These are phyloP conservation scores for Plebejus anna DNA, from an alignment of 2,888 invertebrate genomes.

Conservation along the genomic window DNA sequence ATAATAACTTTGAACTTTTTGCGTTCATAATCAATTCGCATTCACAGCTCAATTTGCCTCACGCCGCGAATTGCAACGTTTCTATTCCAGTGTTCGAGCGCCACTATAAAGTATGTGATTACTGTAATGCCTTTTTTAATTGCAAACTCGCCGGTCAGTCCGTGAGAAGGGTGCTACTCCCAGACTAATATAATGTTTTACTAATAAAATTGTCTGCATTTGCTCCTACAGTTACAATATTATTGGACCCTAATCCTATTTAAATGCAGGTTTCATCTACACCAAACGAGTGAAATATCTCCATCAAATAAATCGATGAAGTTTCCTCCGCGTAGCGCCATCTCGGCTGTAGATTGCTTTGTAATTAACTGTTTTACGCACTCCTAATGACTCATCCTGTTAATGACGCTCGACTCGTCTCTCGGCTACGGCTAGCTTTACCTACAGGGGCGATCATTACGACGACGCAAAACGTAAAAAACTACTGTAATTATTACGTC, in stretches of 20 bases:
- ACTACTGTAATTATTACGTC: not conserved
- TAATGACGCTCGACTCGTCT: constrained; percentile 65
- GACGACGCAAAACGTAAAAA: constrained; percentile 5
- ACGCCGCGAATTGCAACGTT: constrained; percentile 30
- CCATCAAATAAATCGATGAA: constrained; percentile 28
- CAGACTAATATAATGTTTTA: not conserved
- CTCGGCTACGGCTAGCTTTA: constrained; percentile 41
- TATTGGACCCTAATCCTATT: not conserved
- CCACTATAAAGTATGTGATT: constrained; percentile 8
- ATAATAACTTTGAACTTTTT: constrained; percentile 52
- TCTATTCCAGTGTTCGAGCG: constrained; percentile 1
- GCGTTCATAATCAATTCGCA: constrained; percentile 49
- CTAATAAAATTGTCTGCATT: not conserved
- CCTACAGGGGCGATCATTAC: constrained; percentile 16
- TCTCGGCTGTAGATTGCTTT: constrained; percentile 54
- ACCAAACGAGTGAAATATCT: not conserved
- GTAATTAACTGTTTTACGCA: constrained; percentile 77
- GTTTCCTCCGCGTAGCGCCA: constrained; percentile 43
- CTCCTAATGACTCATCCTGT: constrained; percentile 72
- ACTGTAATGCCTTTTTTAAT: constrained; percentile 8
- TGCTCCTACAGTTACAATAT: not conserved
- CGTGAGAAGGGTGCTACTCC: not conserved
- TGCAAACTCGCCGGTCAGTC: not conserved
- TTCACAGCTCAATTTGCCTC: constrained; percentile 39
- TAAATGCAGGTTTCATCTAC: not conserved